A percentile compares a stretch with the other conserved stretches of the same genome.
Conservation (phyloP, 2,888 invertebrate genomes). For the Sesamia inferens region DNA sequence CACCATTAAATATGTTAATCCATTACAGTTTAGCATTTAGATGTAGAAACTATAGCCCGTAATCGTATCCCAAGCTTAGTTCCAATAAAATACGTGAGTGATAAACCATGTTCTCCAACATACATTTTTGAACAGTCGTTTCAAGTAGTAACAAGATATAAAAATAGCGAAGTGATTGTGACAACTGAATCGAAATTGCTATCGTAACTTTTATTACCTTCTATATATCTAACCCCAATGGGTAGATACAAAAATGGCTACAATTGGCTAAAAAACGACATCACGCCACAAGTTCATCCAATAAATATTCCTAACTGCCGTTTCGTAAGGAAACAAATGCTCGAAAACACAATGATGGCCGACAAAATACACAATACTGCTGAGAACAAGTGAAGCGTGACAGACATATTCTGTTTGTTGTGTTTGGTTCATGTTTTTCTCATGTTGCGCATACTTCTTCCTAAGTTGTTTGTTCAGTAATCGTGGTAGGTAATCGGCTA, state of each 20-base stretch:
- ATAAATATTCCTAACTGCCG: constrained; percentile 89
- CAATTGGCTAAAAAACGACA: constrained; percentile 86
- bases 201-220: constrained; percentile 79
- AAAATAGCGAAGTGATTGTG: constrained; percentile 60
- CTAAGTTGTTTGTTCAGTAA: constrained; percentile 78
- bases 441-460: constrained; percentile 72
- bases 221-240: constrained; percentile 72
- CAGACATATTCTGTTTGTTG: constrained; percentile 87
- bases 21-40: constrained; percentile 43
- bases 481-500: constrained; percentile 56
- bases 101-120: constrained; percentile 46
- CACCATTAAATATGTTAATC: constrained; percentile 44
- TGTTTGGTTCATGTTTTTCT: constrained; percentile 80
- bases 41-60: constrained; percentile 45
- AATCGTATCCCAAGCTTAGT: constrained; percentile 29
- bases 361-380: constrained; percentile 86
- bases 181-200: constrained; percentile 72
- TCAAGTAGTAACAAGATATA: constrained; percentile 59
- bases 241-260: constrained; percentile 79
- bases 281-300: constrained; percentile 87
- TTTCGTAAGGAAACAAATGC: constrained; percentile 88
- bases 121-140: constrained; percentile 54
- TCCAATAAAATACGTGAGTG: constrained; percentile 53
- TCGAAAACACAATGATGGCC: constrained; percentile 87
- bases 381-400: constrained; percentile 83